A percentile compares a stretch with the other conserved stretches of the same genome.
These are phyloP conservation scores for Tiliacea citrago DNA, from an alignment of 2,888 invertebrate genomes.

Conservation along the genomic window DNA sequence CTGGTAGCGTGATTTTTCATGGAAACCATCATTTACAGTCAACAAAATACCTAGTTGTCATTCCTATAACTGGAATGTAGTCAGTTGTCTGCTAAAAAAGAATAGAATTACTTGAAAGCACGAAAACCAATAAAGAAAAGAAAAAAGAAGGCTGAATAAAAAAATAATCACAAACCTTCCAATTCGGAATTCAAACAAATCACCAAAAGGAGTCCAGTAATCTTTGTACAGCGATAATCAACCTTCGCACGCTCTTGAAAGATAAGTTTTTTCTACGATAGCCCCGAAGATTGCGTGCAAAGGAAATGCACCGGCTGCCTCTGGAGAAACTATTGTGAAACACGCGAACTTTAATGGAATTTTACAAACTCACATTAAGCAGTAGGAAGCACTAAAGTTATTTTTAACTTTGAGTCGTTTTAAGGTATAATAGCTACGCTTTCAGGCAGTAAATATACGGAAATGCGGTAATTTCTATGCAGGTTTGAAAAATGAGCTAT, in stretches of 20 bases:
- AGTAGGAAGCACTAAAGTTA: slow-evolving; percentile 54
- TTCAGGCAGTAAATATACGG: slow-evolving; percentile 33
- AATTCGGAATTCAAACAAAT: slow-evolving; percentile 40
- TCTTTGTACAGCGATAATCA: slow-evolving; percentile 27
- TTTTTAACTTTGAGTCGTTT: slow-evolving; percentile 57
- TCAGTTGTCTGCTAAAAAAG: not conserved
- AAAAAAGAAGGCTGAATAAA: not conserved
- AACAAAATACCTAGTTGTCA: not conserved
- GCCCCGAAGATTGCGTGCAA: slow-evolving; percentile 64
- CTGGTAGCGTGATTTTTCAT: too few species aligned
- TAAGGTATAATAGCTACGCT: slow-evolving; percentile 26
- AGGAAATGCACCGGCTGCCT: slow-evolving; percentile 70
- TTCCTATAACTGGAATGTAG: not conserved
- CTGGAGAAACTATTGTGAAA: slow-evolving; percentile 61
- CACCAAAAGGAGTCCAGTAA: slow-evolving; percentile 21
- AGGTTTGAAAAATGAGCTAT: slow-evolving; percentile 4
- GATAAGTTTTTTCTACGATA: slow-evolving; percentile 47
- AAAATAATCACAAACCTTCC: not conserved
- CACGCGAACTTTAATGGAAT: slow-evolving; percentile 74
- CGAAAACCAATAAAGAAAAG: not conserved
- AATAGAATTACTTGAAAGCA: not conserved
- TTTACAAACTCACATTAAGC: slow-evolving; percentile 67
- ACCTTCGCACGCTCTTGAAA: slow-evolving; percentile 44
- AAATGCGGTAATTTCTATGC: slow-evolving; percentile 45
- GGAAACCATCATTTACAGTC: not conserved